Conservation (phyloP, 2,113 vertebrate genomes). For the Rostratula benghalensis region DNA sequence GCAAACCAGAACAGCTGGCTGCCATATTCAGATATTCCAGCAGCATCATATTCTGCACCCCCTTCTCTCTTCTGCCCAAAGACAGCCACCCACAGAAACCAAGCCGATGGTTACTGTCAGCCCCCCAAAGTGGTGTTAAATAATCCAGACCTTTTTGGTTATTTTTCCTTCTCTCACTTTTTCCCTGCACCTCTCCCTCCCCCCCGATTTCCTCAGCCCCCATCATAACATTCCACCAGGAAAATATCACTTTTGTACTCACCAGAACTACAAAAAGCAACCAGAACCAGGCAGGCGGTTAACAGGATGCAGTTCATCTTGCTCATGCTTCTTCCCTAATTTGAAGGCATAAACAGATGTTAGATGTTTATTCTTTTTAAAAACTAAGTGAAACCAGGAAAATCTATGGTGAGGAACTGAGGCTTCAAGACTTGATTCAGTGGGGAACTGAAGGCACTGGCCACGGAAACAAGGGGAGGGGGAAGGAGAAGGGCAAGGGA, state of each 20-base stretch:
- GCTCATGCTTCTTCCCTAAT: conserved; percentile 2
- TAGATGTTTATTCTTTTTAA: neutral
- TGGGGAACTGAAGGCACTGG: neutral
- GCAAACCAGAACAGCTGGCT: neutral
- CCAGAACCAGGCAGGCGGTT: neutral
- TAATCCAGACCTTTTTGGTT: neutral
- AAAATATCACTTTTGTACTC: neutral
- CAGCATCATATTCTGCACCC: neutral
- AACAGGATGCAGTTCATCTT: conserved; percentile 54
- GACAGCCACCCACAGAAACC: neutral
- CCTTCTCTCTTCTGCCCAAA: neutral
- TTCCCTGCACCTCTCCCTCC: too few relatives aligned
- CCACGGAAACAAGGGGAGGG: neutral
- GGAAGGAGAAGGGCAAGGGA: too few relatives aligned
- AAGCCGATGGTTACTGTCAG: rapidly evolving
- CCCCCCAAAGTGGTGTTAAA: neutral
- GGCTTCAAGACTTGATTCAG: neutral
- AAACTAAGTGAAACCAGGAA: neutral
- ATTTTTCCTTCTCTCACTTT: neutral
- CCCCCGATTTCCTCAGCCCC: neutral
- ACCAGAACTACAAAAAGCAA: conserved; percentile 42
- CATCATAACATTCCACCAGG: neutral
- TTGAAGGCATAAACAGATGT: neutral
- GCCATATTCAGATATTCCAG: neutral
- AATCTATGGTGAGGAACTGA: rapidly evolving